phyloP scores from a whole-genome alignment of 2,113 vertebrate species.

The Bufo bufo region DNA sequence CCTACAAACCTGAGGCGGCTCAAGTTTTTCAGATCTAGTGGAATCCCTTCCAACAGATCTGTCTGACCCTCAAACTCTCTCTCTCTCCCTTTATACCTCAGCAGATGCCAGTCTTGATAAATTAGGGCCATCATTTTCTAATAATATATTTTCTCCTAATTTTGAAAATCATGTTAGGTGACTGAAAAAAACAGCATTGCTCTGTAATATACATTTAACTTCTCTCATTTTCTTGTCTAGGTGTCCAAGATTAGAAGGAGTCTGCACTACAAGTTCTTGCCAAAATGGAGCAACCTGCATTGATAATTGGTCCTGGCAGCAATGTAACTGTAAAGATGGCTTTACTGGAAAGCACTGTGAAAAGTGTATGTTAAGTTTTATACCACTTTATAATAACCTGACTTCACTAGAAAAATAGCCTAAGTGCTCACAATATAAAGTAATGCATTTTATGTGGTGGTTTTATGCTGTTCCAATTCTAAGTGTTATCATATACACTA shows the following conservation, averaged over 20 bases:
- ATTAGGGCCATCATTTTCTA: no score
- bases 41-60: no score
- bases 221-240: constrained; percentile 69
- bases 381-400: constrained; percentile 32
- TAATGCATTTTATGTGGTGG: constrained; percentile 43
- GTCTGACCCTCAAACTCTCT: no score
- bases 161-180: background rate
- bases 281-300: constrained; percentile 89
- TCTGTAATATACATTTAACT: background rate
- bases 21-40: no score
- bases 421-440: constrained; percentile 42
- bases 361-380: constrained; percentile 80
- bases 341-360: constrained; percentile 92
- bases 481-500: constrained; percentile 40
- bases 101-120: no score
- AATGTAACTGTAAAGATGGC: constrained; percentile 88
- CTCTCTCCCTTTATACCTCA: no score
- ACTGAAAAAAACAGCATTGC: background rate
- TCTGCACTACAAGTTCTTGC: constrained; percentile 83
- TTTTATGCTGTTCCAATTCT: constrained; percentile 28
- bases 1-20: no score
- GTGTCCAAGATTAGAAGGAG: constrained; percentile 91
- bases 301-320: constrained; percentile 96
- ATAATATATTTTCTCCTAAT: background rate
- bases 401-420: constrained; percentile 46